Evolutionary conservation across 2,797 vertebrate genomes (phyloP), one percentile per base, ranked within the genome.

Genomic region (Luscinia luscinia): DNA sequence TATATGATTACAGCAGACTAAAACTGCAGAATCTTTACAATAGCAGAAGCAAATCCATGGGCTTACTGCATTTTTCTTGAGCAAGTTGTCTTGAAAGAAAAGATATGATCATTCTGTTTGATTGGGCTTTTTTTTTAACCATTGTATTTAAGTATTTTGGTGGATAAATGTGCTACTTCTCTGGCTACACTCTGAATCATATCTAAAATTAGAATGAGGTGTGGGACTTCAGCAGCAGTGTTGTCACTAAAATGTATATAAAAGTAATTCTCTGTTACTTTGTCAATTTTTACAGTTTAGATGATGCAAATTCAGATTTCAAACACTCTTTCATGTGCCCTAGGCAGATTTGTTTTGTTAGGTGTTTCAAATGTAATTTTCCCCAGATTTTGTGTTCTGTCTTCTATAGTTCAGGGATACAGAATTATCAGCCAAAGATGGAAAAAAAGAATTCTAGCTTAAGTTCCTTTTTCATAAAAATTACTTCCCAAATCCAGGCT

Each of bases 1-100:
- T 64, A 57, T 89, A 48, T 87, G 59, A 89, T 92, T 91, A 89
- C n/a, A 94, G 52, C 77, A 90, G 63, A 87, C 63, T 72, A 79
- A 94, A 91, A 83, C 8, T 74, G 81, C 64, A 83, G 78, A 89
- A 89, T 84, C 61, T 80, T 92, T 85, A 93, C 49, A 90, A 67
- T 6, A 80, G 51, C 27, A 87, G 77, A 90, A 84, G 64, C 27
- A 85, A 93, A 90, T 84, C 63, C 62, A 23, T 1, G 1, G 32
- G n/a, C 49, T 80, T 79, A 63, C 21, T 87, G 28, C 57, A 62
- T 73, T 91, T 92, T 92, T 95, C 43, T 89, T 85, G 32, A 91
- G 59, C 48, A 66, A 69, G 34, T 76, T 84, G 38, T 90, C 69
- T 67, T 73, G 24, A 51, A 69, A 95, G 24, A 91, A 95, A 89